A percentile compares a stretch with the other conserved stretches of the same genome.
Evolutionary conservation across 2,113 vertebrate genomes (phyloP).

Genomic region (Martes martes): DNA sequence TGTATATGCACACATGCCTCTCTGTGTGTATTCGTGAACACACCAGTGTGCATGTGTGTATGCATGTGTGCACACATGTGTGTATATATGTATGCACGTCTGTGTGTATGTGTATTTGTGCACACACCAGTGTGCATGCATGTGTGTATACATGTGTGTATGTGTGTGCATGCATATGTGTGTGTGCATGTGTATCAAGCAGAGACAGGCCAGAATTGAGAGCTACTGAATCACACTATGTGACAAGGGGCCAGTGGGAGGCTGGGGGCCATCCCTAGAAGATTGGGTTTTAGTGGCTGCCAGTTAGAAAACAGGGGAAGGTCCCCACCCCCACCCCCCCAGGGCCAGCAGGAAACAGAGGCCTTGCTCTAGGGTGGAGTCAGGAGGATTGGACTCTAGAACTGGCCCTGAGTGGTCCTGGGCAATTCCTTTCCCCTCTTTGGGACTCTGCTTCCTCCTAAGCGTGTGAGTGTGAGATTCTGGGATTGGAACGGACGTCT

Average conservation of each 20-base stretch:
- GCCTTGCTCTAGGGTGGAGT: not conserved
- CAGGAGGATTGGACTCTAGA: not conserved
- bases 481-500: not conserved
- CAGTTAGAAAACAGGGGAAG: not conserved
- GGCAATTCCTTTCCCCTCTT: not conserved
- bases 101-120: not conserved
- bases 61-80: not conserved
- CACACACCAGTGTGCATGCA: too few relatives aligned
- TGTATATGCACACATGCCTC: rapidly evolving
- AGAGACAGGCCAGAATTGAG: not conserved
- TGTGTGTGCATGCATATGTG: not conserved
- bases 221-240: not conserved
- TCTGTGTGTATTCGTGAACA: not conserved
- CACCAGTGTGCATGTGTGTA: not conserved
- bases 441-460: not conserved
- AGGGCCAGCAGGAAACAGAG: not conserved
- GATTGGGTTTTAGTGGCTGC: not conserved
- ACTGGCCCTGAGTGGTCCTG: too few relatives aligned
- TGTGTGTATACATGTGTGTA: too few relatives aligned
- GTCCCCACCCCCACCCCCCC: not conserved
- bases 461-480: rapidly evolving
- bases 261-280: not conserved
- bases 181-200: not conserved
- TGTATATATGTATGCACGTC: rapidly evolving
- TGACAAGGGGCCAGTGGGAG: not conserved